Evolutionary conservation across 2,888 invertebrate species (phyloP).

Genomic region (Eupeodes luniger): DNA sequence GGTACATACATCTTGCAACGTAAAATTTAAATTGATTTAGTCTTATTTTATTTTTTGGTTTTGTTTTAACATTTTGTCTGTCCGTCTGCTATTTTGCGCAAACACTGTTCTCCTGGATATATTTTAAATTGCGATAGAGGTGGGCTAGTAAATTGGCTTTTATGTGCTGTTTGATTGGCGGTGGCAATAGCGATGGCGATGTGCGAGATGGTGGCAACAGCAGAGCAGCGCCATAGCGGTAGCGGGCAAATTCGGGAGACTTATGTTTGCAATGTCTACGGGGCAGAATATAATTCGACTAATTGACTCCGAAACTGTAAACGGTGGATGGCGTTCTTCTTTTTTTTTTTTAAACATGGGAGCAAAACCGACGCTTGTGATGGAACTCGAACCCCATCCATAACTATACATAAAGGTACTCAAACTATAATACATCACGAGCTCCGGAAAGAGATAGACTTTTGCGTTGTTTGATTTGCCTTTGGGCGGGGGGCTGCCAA

Average conservation of each 20-base stretch:
- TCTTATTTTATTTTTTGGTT: conserved; percentile 54
- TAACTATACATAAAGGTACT: conserved; percentile 6
- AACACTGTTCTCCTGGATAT: conserved; percentile 34
- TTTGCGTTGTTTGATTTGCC: conserved; percentile 59
- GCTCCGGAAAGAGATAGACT: conserved; percentile 8
- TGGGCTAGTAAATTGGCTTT: conserved; percentile 74
- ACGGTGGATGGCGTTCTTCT: conserved; percentile 36
- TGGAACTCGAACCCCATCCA: background rate
- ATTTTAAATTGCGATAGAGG: conserved; percentile 63
- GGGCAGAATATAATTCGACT: conserved; percentile 67
- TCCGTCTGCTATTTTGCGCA: conserved; percentile 29
- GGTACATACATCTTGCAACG: conserved; percentile 50
- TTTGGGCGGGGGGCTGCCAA: conserved; percentile 26
- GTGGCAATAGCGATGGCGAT: background rate
- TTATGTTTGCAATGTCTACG: conserved; percentile 54
- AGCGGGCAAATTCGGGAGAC: conserved; percentile 38
- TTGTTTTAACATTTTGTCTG: conserved; percentile 29
- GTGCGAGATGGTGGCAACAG: no score
- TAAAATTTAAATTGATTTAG: conserved; percentile 72
- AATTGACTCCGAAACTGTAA: conserved; percentile 70
- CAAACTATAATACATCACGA: conserved; percentile 10
- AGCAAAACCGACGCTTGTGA: conserved; percentile 33
- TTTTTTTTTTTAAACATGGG: conserved; percentile 38
- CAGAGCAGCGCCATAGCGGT: background rate
- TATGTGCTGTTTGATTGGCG: conserved; percentile 63